Evolutionary conservation across 2,113 vertebrate genomes (phyloP).

Genomic region (Lagenorhynchus albirostris): DNA sequence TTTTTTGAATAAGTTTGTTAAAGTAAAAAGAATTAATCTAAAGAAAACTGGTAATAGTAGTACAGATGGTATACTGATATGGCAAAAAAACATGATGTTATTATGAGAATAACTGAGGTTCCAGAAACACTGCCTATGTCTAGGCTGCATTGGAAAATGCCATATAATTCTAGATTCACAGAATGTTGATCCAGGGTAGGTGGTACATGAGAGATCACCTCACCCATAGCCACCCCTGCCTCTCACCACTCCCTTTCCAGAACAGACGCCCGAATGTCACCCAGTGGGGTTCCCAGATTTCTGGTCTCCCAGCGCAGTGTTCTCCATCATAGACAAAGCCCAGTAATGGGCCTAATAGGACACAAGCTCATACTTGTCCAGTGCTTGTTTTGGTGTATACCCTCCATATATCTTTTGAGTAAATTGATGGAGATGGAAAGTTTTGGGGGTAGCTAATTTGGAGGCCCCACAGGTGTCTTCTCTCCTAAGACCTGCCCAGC

Average conservation of each 20-base stretch:
- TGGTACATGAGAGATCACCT: rapidly evolving
- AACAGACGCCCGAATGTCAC: neutral
- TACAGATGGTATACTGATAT: neutral
- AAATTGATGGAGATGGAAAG: neutral
- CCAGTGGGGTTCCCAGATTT: too few relatives aligned
- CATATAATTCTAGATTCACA: neutral
- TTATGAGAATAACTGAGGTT: neutral
- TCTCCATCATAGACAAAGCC: too few relatives aligned
- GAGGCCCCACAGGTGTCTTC: neutral
- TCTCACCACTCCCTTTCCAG: neutral
- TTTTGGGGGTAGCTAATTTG: neutral
- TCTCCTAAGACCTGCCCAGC: neutral
- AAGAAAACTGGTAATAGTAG: neutral
- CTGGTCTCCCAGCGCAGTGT: neutral
- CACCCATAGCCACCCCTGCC: rapidly evolving
- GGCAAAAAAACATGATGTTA: neutral
- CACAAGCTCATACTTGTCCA: neutral
- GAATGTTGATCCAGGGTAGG: rapidly evolving
- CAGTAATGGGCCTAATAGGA: neutral
- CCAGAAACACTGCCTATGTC: neutral
- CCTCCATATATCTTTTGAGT: neutral
- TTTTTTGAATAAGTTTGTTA: neutral
- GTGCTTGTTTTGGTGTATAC: neutral
- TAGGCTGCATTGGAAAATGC: neutral
- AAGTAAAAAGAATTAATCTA: neutral